Conservation (phyloP, 2,888 invertebrate genomes). For the Brachycybe producta region DNA sequence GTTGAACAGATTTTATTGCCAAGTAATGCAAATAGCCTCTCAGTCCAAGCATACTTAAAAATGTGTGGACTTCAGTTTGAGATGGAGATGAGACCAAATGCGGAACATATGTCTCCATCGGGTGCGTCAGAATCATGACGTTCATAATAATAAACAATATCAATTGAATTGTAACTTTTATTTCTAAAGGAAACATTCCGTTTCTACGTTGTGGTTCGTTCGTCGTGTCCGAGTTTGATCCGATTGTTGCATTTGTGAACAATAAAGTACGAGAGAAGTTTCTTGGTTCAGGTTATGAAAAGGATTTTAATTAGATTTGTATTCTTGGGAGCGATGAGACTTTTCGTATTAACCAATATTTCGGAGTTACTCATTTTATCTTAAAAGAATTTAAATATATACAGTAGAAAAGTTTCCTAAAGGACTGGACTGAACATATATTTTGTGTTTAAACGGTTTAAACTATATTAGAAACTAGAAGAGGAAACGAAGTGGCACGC, state of each 20-base stretch:
- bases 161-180: slow-evolving; percentile 13
- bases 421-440: no score
- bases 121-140: slow-evolving; percentile 31
- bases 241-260: slow-evolving; percentile 75
- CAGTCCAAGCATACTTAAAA: slow-evolving; percentile 82
- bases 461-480: no score
- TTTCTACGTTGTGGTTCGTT: slow-evolving; percentile 83
- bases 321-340: neutral
- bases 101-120: slow-evolving; percentile 92
- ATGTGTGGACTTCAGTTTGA: slow-evolving; percentile 78
- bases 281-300: neutral
- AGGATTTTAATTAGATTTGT: neutral
- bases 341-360: no score
- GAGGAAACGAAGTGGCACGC: no score
- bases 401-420: no score
- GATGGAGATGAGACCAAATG: slow-evolving; percentile 73
- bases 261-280: slow-evolving; percentile 46
- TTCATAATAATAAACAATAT: slow-evolving; percentile 4
- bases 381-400: no score
- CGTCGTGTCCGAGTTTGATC: slow-evolving; percentile 77
- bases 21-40: slow-evolving; percentile 85
- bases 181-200: slow-evolving; percentile 60
- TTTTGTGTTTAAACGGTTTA: no score
- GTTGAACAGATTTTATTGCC: slow-evolving; percentile 86
- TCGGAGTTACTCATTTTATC: no score